Percentiles rank a stretch among this genome's conserved stretches.
Evolutionary conservation across 2,888 invertebrate genomes (phyloP).

Genomic region (Subacronicta megacephala): DNA sequence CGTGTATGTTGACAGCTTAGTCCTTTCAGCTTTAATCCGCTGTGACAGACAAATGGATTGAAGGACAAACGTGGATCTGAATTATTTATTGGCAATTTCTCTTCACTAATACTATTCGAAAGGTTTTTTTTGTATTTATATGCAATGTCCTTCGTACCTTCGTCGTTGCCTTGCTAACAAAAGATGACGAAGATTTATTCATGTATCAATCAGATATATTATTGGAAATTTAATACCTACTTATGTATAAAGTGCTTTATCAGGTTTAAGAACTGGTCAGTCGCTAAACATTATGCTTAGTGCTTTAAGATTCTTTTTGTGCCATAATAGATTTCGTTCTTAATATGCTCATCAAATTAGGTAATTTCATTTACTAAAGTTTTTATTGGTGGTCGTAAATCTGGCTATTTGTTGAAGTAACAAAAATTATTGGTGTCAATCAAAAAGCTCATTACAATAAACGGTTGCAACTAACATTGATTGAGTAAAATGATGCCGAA

Average conservation of each 20-base stretch:
- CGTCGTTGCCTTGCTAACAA: conserved; percentile 21
- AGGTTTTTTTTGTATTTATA: conserved; percentile 29
- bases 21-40: conserved; percentile 51
- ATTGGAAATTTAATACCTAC: too few relatives aligned
- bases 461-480: background rate
- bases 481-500: background rate
- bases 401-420: too few relatives aligned
- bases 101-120: conserved; percentile 37
- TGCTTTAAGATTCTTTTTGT: too few relatives aligned
- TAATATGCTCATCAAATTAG: too few relatives aligned
- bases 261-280: too few relatives aligned
- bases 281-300: too few relatives aligned
- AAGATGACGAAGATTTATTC: conserved; percentile 12
- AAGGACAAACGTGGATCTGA: conserved; percentile 54
- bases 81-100: conserved; percentile 52
- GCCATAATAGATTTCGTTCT: too few relatives aligned
- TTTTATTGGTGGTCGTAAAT: too few relatives aligned
- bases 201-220: background rate
- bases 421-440: too few relatives aligned
- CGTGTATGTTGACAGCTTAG: conserved; percentile 31
- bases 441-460: background rate
- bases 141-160: conserved; percentile 6
- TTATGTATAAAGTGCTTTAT: too few relatives aligned
- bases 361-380: too few relatives aligned
- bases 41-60: conserved; percentile 51